Base-by-base conservation (phyloP, 1,140 invertebrate species). In the Zaprionus inermis region DNA sequence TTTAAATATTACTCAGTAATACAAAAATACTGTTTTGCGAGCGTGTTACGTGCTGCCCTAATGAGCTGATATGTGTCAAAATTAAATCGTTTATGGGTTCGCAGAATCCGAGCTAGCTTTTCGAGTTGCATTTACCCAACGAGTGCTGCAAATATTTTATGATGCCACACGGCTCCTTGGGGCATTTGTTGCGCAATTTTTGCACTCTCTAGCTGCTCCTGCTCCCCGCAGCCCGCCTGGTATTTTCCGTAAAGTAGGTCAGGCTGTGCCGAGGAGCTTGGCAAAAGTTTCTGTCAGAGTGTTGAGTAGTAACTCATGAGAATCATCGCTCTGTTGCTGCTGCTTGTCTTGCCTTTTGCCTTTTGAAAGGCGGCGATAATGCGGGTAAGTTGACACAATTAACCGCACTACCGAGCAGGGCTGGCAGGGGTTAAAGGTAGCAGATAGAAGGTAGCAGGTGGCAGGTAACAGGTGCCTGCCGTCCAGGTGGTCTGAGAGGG, bases 331-430 rank as follows among this genome's bases (percentile, higher is more conserved):
- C 49, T 59, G 36, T 2, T 64, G 34, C 54, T 38, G 14, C 22
- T 38, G 20, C 49, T 59, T 44, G 71, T 54, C 64, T 65, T 64
- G 59, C 46, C 49, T 49, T 34, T 63, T n/a, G n/a, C n/a, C n/a
- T n/a, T 71, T 36, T 63, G 49, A 44, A 36, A 55, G 38, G 49
- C n/a, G 30, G 49, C 55, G 64, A 58, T 77, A 66, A 65, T 77
- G 74, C 55, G 64, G 73, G 68, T 77, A 81, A 81, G 78, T 61
- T 81, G 78, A 79, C 72, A 81, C 78, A 80, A 80, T 79, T 76
- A 79, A 74, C 63, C 72, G 56, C 56, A 72, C 63, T 68, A 61
- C 6, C 52, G 51, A 20, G 11, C 46, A 30, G n/a, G 6, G 12
- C 9, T 38, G 36, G 57, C 12, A 20, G 57, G 38, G n/a, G 44